A percentile compares a stretch with the other conserved stretches of the same genome.
These are phyloP conservation scores for Accipiter virgatus DNA, from an alignment of 2,113 vertebrate genomes.

Conservation along the genomic window DNA sequence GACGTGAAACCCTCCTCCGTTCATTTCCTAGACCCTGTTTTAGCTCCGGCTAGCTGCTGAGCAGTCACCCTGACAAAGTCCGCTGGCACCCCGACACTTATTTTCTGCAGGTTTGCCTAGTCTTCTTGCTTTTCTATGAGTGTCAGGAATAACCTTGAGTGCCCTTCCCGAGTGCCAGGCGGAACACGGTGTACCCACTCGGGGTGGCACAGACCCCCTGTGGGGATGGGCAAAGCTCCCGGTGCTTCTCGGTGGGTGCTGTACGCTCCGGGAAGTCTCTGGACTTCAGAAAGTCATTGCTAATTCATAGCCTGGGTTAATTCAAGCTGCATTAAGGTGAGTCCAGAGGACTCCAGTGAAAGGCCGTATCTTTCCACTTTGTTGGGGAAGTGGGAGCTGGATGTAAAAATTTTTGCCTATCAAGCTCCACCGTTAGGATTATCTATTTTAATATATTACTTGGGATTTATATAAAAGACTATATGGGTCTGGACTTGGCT, in stretches of 20 bases:
- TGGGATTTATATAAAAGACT: not conserved
- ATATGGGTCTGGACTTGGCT: not conserved
- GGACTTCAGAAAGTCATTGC: not conserved
- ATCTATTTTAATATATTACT: not conserved
- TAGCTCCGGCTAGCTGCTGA: not conserved
- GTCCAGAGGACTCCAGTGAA: not conserved
- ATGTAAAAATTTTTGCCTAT: not conserved
- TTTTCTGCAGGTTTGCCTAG: not conserved
- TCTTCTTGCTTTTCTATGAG: not conserved
- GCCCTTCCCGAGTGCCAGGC: not conserved
- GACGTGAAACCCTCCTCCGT: not conserved
- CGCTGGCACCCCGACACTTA: rapidly evolving
- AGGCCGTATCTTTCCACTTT: not conserved
- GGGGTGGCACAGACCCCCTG: not conserved
- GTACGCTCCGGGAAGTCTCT: not conserved
- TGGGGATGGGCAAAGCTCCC: not conserved
- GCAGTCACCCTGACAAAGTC: rapidly evolving
- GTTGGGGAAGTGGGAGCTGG: not conserved
- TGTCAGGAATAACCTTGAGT: not conserved
- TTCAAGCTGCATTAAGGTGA: not conserved
- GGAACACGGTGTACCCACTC: not conserved
- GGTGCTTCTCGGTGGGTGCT: not conserved
- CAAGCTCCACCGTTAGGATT: not conserved
- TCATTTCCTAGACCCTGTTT: not conserved
- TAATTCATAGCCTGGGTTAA: not conserved